Percentiles rank a stretch among this genome's conserved stretches.
Evolutionary conservation across 1,140 invertebrate species (phyloP).

Genomic region (Conus ventricosus): DNA sequence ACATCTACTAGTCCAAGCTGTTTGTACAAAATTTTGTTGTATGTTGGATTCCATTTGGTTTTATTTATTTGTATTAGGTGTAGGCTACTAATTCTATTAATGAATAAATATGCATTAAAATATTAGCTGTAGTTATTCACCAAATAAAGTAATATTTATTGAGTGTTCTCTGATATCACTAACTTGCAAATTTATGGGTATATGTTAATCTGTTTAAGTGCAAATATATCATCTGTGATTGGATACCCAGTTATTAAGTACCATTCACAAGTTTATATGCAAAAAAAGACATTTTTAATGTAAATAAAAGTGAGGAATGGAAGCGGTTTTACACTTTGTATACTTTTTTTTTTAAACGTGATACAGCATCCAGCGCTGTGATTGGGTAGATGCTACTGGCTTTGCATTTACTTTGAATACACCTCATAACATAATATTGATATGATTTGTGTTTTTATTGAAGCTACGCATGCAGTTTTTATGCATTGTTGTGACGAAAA

Average conservation of each 20-base stretch:
- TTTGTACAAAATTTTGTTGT: not conserved
- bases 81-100: not conserved
- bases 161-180: not conserved
- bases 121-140: not conserved
- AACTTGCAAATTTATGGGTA: not conserved
- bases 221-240: not conserved
- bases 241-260: not conserved
- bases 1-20: not conserved
- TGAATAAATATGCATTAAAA: not conserved
- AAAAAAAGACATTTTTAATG: not conserved
- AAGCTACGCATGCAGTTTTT: not conserved
- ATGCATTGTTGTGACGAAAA: not conserved
- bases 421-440: not conserved
- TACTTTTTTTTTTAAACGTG: not conserved
- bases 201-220: not conserved
- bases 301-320: not conserved
- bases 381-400: not conserved
- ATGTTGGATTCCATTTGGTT: not conserved
- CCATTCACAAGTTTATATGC: not conserved
- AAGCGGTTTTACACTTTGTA: not conserved
- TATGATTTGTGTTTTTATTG: not conserved
- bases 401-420: slow-evolving; percentile 4
- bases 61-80: not conserved
- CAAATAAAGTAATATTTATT: not conserved
- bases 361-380: not conserved